Conservation (phyloP, 30 jellyfish, hydroid and myxozoan species). For the Aurelia sp. region DNA sequence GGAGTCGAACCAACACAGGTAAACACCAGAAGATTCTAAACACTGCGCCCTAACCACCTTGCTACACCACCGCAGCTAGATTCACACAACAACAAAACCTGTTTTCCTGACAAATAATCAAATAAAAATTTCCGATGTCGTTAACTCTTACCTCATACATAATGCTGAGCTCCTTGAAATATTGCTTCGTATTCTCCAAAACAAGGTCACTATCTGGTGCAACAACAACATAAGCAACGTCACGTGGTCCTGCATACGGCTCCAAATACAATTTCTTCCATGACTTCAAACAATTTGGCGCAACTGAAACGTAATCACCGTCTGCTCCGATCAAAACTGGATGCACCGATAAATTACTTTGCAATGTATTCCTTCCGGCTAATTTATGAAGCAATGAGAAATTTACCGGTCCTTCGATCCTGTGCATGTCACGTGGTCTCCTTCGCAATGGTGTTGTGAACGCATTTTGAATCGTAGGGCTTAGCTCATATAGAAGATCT, state of each 20-base stretch:
- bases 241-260: conserved; percentile 94
- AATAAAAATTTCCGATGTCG: no score
- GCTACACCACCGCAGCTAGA: no score
- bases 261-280: conserved; percentile 90
- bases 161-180: conserved; percentile 87
- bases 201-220: conserved; percentile 95
- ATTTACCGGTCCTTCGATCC: conserved; percentile 80
- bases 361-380: conserved; percentile 72
- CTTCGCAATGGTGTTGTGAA: conserved; percentile 72
- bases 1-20: no score
- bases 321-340: conserved; percentile 86
- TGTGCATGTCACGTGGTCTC: conserved; percentile 75
- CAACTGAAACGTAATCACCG: conserved; percentile 84
- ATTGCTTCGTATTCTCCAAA: conserved; percentile 84
- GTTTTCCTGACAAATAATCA: no score
- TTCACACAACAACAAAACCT: no score
- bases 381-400: conserved; percentile 60
- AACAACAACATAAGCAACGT: conserved; percentile 93
- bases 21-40: no score
- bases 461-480: conserved; percentile 69
- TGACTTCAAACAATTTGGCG: conserved; percentile 79
- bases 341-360: conserved; percentile 60
- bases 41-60: no score
- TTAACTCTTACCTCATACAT: conserved; percentile 80
- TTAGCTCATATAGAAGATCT: conserved; percentile 69